phyloP scores from a whole-genome alignment of 2,113 vertebrate species.

The Dicaeum eximium region DNA sequence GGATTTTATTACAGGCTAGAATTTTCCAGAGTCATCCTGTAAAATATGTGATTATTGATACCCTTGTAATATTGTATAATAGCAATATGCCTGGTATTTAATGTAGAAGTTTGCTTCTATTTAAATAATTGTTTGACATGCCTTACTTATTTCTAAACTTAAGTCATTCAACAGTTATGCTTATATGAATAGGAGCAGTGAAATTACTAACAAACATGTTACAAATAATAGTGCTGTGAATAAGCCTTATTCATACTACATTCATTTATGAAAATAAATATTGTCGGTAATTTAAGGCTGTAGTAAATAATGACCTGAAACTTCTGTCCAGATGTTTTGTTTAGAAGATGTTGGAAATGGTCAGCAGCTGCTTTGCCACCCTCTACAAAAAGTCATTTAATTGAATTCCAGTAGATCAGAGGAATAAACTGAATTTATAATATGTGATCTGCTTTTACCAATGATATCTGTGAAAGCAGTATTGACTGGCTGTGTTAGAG shows the following conservation, averaged over 20 bases:
- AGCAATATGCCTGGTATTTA: neutral
- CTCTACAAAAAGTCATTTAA: neutral
- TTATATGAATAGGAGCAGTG: neutral
- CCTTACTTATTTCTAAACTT: neutral
- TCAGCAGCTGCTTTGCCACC: neutral
- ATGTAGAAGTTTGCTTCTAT: slow-evolving; percentile 14
- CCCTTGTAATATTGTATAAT: neutral
- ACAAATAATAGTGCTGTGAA: neutral
- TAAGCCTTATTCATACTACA: neutral
- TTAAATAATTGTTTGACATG: neutral
- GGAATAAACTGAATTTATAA: slow-evolving; percentile 56
- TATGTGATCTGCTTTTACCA: slow-evolving; percentile 50
- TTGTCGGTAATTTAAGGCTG: neutral
- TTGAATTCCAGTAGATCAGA: slow-evolving; percentile 37
- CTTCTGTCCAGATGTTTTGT: neutral
- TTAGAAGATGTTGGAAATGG: neutral
- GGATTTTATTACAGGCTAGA: neutral
- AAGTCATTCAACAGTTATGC: neutral
- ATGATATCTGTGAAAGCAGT: slow-evolving; percentile 2
- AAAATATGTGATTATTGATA: neutral
- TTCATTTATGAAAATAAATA: slow-evolving; percentile 12
- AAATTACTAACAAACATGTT: neutral
- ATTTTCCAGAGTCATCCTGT: neutral
- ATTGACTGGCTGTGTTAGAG: slow-evolving; percentile 22
- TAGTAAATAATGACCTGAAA: neutral